Evolutionary conservation across 2,797 vertebrate species (phyloP), one percentile per base, ranked within the genome.

Genomic region (Chelon auratus): DNA sequence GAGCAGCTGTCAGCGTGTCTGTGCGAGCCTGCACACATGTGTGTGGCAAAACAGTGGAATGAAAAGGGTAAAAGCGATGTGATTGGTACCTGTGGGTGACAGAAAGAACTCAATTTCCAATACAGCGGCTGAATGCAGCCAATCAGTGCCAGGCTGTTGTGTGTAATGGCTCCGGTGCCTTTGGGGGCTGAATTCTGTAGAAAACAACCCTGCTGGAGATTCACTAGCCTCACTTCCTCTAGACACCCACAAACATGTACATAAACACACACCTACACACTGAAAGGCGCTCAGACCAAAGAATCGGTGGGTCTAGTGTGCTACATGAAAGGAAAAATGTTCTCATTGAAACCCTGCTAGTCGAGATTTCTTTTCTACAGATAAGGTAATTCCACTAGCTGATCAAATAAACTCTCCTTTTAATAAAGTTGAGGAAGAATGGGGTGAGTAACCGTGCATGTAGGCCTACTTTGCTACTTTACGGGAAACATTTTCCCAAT

Each of bases 11-110:
- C 59, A 24, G 17, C 20, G 56, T 53, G 77, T 62, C 30, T 74
- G 57, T 82, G 70, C 47, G 47, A 62, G 74, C 71, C 67, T 56
- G 67, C 51, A 62, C 71, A 67, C 50, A 7, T 50, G 73, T 77
- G 72, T 78, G 74, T 58, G 68, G 68, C 55, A 75, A 74, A 89
- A 86, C 77, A 87, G 77, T 63, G 33, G 74, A 77, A 90, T 88
- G 86, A 89, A 90, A 89, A 90, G 84, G 80, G 85, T 87, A 89
- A 91, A 88, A 85, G 87, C 42, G 62, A 87, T 75, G 86, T 91
- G 92, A 94, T 93, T 94, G 89, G 81, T 94, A 93, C 93, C 93
- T 94, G 92, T 92, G 81, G 86, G 91, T 85, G 59, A 89, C 78
- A 86, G 84, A 92, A 89, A 86, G 78, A 92, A 93, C 92, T 93